Evolutionary conservation across 2,797 vertebrate genomes (phyloP).

Genomic region (Muscicapa comitata): DNA sequence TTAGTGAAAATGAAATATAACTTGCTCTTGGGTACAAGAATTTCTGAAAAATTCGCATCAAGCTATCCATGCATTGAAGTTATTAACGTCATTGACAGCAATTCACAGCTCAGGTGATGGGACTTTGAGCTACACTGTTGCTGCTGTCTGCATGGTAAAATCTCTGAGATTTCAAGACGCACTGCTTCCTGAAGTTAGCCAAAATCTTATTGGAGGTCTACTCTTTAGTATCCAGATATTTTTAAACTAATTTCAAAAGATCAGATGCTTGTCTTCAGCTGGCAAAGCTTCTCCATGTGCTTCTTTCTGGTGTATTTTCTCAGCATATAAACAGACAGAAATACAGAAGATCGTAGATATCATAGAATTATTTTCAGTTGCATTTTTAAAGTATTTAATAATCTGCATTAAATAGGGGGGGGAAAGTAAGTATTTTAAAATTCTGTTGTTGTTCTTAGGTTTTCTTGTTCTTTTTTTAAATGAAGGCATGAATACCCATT

Average conservation of each 20-base stretch:
- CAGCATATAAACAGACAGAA: not conserved
- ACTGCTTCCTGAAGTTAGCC: not conserved
- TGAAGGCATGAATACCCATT: not conserved
- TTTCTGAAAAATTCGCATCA: slow-evolving; percentile 5
- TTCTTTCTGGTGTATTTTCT: not conserved
- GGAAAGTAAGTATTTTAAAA: not conserved
- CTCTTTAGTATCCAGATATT: not conserved
- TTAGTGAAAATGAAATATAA: slow-evolving; percentile 27
- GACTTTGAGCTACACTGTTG: not conserved
- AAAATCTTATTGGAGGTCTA: not conserved
- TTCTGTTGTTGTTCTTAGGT: too few relatives aligned
- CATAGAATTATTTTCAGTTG: not conserved
- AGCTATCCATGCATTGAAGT: not conserved
- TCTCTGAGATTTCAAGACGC: not conserved
- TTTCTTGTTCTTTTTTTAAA: not conserved
- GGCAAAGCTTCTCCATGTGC: not conserved
- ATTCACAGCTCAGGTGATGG: not conserved
- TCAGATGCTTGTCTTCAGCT: not conserved
- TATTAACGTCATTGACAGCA: not conserved
- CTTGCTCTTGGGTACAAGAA: not conserved
- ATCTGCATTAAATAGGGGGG: not conserved
- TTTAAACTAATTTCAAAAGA: not conserved
- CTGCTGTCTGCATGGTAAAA: not conserved
- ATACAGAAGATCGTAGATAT: not conserved
- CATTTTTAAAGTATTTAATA: not conserved